A percentile compares a stretch with the other conserved stretches of the same genome.
These are phyloP conservation scores for Ridgeia piscesae DNA, from an alignment of 1,140 invertebrate genomes.

Conservation along the genomic window DNA sequence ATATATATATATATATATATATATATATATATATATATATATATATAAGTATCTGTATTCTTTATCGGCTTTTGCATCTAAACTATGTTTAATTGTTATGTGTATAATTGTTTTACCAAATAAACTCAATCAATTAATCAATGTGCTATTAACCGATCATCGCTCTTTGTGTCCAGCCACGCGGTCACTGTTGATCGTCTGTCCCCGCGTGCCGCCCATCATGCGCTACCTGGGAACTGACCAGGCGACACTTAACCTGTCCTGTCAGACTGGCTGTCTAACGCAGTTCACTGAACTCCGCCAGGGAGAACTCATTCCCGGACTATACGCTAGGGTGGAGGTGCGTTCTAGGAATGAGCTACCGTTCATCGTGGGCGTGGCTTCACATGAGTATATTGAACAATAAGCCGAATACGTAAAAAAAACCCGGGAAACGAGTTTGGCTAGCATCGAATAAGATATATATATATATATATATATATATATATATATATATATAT, in stretches of 20 bases:
- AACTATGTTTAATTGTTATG: too few relatives aligned
- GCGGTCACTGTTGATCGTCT: background rate
- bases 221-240: background rate
- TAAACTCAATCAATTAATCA: too few relatives aligned
- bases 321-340: background rate
- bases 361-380: background rate
- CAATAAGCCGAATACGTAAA: too few relatives aligned
- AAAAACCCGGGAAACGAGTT: background rate
- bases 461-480: too few relatives aligned
- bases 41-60: too few relatives aligned
- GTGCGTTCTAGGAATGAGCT: background rate
- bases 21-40: too few relatives aligned
- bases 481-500: too few relatives aligned
- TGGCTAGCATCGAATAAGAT: background rate
- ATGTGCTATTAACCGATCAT: too few relatives aligned
- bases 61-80: too few relatives aligned
- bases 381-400: background rate
- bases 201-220: background rate
- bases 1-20: too few relatives aligned
- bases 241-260: background rate
- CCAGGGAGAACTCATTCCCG: background rate
- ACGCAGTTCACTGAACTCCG: background rate
- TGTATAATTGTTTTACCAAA: too few relatives aligned
- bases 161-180: background rate
- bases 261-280: background rate